A percentile compares a stretch with the other conserved stretches of the same genome.
Conservation (phyloP, 1,140 invertebrate genomes). For the Lucilia sericata region DNA sequence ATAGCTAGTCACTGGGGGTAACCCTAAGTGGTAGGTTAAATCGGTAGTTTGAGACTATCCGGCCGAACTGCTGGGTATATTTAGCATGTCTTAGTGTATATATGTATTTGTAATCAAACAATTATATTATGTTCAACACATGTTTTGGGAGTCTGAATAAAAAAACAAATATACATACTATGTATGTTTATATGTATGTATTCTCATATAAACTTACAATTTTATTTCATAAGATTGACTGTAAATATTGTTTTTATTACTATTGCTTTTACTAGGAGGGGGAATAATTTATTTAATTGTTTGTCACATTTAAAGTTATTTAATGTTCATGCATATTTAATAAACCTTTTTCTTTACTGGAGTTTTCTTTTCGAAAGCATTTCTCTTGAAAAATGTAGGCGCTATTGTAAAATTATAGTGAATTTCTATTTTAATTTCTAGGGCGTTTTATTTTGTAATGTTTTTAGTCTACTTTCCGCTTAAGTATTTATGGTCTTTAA, state of each 20-base stretch:
- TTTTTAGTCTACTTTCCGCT: not conserved
- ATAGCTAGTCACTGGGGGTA: too few relatives aligned
- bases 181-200: too few relatives aligned
- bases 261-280: not conserved
- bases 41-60: too few relatives aligned
- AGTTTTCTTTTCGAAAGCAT: too few relatives aligned
- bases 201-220: not conserved
- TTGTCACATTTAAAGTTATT: not conserved
- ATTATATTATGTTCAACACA: conserved; percentile 6
- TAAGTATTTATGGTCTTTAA: not conserved
- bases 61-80: too few relatives aligned
- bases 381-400: too few relatives aligned
- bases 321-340: conserved; percentile 4
- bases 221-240: not conserved
- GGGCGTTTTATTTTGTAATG: not conserved
- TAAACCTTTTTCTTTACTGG: not conserved
- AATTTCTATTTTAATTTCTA: not conserved
- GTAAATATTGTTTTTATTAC: not conserved
- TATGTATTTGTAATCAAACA: conserved; percentile 2
- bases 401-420: not conserved
- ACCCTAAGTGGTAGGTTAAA: too few relatives aligned
- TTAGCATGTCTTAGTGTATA: not conserved
- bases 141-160: not conserved
- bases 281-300: conserved; percentile 10
- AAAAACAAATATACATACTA: not conserved